These are phyloP conservation scores for Anarhynchus alexandrinus DNA, from an alignment of 2,113 vertebrate species.

Conservation along the genomic window DNA sequence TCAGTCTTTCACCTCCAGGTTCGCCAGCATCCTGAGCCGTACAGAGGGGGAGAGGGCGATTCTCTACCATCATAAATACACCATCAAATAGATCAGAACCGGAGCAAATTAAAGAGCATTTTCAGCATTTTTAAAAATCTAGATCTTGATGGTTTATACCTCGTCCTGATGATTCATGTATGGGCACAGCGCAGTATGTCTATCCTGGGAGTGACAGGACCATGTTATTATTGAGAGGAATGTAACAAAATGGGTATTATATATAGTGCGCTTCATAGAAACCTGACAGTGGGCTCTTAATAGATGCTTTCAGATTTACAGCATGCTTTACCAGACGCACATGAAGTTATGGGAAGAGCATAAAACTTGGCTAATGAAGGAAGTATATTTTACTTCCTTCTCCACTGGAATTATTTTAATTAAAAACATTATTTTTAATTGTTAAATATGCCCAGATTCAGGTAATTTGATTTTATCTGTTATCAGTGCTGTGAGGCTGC, in stretches of 20 bases:
- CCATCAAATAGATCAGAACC: neutral
- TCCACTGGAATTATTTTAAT: conserved; percentile 25
- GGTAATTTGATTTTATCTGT: conserved; percentile 28
- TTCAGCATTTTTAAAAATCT: neutral
- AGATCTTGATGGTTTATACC: neutral
- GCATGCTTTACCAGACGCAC: neutral
- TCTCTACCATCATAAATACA: neutral
- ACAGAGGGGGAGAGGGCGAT: neutral
- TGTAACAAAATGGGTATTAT: neutral
- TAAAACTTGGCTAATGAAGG: neutral
- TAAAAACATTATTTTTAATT: conserved; percentile 43
- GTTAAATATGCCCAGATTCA: neutral
- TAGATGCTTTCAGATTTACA: neutral
- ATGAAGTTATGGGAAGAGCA: neutral
- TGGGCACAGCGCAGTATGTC: fast-evolving
- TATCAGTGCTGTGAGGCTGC: conserved; percentile 11
- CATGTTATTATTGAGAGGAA: neutral
- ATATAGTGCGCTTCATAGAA: neutral
- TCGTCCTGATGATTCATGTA: neutral
- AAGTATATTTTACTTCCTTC: neutral
- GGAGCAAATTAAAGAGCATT: neutral
- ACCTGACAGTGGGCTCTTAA: neutral
- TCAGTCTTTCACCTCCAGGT: neutral
- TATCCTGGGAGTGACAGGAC: neutral
- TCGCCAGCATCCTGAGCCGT: neutral